Evolutionary conservation across 2,888 invertebrate species (phyloP).

Genomic region (Drosophila emarginata): DNA sequence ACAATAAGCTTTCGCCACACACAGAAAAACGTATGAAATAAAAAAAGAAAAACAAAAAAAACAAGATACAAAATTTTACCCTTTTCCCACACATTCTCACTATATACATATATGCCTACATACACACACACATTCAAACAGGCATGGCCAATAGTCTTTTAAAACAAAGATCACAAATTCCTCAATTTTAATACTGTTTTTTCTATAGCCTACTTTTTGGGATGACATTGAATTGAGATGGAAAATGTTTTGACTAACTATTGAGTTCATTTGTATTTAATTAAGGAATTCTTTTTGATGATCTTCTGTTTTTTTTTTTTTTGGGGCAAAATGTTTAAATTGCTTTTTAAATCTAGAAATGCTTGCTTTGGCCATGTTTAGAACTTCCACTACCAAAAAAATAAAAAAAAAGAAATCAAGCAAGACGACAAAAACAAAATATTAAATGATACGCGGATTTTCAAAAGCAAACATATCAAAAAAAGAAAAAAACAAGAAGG

Average conservation of each 20-base stretch:
- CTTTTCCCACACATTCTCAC: too few species aligned
- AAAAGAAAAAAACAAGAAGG: background rate
- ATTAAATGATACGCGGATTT: background rate
- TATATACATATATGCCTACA: background rate
- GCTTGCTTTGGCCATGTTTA: background rate
- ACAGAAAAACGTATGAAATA: slow-evolving; percentile 17
- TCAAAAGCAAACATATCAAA: slow-evolving; percentile 5
- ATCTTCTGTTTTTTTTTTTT: background rate
- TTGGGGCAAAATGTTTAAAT: too few species aligned
- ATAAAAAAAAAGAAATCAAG: background rate
- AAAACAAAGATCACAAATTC: slow-evolving; percentile 5
- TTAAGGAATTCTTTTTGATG: too few species aligned
- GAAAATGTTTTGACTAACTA: too few species aligned
- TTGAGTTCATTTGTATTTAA: too few species aligned
- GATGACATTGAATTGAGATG: background rate
- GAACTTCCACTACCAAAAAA: background rate
- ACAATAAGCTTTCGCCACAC: slow-evolving; percentile 82
- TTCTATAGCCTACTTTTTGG: slow-evolving; percentile 1
- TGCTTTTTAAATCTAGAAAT: too few species aligned
- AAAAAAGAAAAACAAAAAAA: slow-evolving; percentile 27
- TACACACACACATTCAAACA: background rate
- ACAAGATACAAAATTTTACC: slow-evolving; percentile 25
- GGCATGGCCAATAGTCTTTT: slow-evolving; percentile 31
- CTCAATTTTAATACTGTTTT: background rate
- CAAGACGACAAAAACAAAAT: background rate